Evolutionary conservation across 2,797 vertebrate genomes (phyloP), one percentile per base, ranked within the genome.

Genomic region (Crypturellus tataupa): DNA sequence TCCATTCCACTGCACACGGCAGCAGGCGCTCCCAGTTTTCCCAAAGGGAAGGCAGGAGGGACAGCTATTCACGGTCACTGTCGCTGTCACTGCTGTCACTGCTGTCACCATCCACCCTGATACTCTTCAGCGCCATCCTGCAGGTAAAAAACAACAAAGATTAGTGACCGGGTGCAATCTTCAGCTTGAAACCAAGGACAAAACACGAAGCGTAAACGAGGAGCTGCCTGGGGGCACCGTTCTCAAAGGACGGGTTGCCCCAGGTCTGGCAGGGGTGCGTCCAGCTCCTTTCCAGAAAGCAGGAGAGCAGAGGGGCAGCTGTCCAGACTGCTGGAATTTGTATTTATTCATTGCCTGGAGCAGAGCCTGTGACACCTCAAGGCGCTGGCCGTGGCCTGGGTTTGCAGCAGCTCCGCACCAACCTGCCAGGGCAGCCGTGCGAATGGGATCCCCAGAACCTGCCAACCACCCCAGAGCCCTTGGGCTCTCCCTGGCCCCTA

Each of bases 51-150:
- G 39, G 31, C 25, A 3, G 9, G 20, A 60, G 29, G 53, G 33
- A 31, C 78, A 53, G 63, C 68, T 93, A 91, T 19, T 96, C 94
- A n/a, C 14, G 92, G 53, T 96, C 97, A 1, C 91, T 91, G 5
- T 95, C 88, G 0, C 86, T 94, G 33, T 91, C 93, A 4, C 63
- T 85, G 59, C 72, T 89, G 6, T 97, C 97, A 1, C 95, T 97
- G 1, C 95, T 97, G 87, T 90, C 90, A 5, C 96, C 89, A 33
- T 93, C 44, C 6, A 92, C 87, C 49, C 96, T 85, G 69, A 98
- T 92, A 2, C 96, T 98, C 55, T 96, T 90, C 71, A 99, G 23
- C 4, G 83, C 47, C 33, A 80, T 95, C 96, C 98, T 99, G 95
- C 37, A 79, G 78, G 35, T 47, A 23, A 18, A 82, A 85, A 95